A percentile compares a stretch with the other conserved stretches of the same genome.
Evolutionary conservation across 2,113 vertebrate genomes (phyloP).

Genomic region (Antigone vipio): DNA sequence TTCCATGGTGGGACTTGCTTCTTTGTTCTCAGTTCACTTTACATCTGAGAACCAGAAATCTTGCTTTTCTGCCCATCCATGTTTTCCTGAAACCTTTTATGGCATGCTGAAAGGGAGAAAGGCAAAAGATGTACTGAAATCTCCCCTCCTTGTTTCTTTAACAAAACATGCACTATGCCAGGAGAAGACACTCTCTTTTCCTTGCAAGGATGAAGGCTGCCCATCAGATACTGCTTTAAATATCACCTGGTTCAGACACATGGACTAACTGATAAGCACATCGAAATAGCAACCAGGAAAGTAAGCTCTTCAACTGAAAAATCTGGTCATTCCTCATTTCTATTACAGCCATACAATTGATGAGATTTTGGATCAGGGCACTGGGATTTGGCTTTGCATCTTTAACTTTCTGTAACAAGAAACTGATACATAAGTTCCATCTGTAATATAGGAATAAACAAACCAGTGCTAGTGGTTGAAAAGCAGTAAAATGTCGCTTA

Average conservation of each 20-base stretch:
- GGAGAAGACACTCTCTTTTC: neutral
- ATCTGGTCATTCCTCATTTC: neutral
- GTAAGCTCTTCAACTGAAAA: neutral
- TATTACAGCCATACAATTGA: neutral
- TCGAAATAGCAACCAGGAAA: neutral
- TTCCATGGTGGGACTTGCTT: neutral
- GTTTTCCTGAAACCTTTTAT: neutral
- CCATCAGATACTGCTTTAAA: neutral
- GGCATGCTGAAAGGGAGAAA: neutral
- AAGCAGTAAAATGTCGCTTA: neutral
- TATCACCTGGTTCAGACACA: neutral
- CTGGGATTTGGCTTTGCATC: neutral
- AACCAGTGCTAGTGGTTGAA: neutral
- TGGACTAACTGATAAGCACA: neutral
- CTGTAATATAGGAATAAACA: neutral
- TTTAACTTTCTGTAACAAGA: neutral
- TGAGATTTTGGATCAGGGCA: neutral
- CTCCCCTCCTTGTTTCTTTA: neutral
- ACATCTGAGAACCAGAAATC: neutral
- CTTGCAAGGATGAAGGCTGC: neutral
- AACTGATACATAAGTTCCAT: neutral
- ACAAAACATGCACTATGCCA: neutral
- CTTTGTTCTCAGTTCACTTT: neutral
- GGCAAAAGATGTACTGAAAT: neutral
- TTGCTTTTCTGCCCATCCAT: neutral